These are phyloP conservation scores for Catagonus wagneri DNA, from an alignment of 2,113 vertebrate species.

Conservation along the genomic window DNA sequence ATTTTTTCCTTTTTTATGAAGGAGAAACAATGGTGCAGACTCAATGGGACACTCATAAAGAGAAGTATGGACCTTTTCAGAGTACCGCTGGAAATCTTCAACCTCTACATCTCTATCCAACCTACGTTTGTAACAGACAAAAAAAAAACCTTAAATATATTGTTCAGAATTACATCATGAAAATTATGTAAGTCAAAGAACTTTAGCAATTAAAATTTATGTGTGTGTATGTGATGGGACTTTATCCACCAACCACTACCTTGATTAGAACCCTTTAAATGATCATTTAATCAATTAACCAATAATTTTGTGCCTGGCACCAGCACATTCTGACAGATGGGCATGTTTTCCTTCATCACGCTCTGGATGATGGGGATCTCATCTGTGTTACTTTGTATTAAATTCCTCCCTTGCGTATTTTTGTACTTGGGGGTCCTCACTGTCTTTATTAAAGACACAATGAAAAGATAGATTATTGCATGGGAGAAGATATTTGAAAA, in stretches of 20 bases:
- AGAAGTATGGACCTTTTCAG: slow-evolving; percentile 92
- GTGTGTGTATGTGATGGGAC: neutral
- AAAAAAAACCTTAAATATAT: neutral
- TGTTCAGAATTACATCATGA: neutral
- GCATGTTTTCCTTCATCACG: neutral
- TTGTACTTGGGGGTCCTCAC: neutral
- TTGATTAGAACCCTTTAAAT: neutral
- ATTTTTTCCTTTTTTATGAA: slow-evolving; percentile 88
- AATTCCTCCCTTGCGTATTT: neutral
- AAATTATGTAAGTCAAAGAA: neutral
- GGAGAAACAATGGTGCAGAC: slow-evolving; percentile 88
- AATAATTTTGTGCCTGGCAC: neutral
- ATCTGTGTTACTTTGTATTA: neutral
- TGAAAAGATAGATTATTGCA: neutral
- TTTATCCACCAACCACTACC: neutral
- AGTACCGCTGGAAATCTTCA: slow-evolving; percentile 96
- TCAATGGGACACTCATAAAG: slow-evolving; percentile 95
- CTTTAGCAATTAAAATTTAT: neutral
- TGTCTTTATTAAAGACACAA: slow-evolving; percentile 8
- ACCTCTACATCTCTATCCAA: slow-evolving; percentile 95
- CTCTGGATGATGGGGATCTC: too few species aligned
- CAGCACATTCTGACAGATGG: neutral
- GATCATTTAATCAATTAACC: neutral
- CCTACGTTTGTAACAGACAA: slow-evolving; percentile 83
- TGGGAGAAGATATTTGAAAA: neutral